Evolutionary conservation across 2,888 invertebrate genomes (phyloP).

Genomic region (Sacculina carcini): DNA sequence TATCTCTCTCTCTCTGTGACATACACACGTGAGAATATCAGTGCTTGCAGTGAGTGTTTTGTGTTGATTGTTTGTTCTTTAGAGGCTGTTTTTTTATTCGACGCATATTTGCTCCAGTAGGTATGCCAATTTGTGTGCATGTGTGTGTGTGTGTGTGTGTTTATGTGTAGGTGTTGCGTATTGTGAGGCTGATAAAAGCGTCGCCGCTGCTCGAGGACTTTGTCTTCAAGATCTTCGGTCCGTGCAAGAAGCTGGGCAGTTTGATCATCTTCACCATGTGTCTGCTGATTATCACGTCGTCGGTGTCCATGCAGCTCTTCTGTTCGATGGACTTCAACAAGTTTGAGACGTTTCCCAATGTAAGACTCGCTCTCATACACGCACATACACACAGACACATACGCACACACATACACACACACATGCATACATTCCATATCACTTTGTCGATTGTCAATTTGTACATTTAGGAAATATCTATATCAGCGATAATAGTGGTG

Average conservation of each 20-base stretch:
- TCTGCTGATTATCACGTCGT: constrained; percentile 87
- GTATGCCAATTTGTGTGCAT: too few species aligned
- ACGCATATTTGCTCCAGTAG: too few species aligned
- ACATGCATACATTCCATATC: neutral
- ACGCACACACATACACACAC: neutral
- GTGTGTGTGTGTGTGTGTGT: too few species aligned
- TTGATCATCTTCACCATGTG: constrained; percentile 99
- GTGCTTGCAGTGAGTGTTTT: neutral
- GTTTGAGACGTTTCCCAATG: constrained; percentile 93
- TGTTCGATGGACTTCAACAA: constrained; percentile 87
- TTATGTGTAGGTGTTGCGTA: constrained; percentile 67
- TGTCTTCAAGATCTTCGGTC: constrained; percentile 74
- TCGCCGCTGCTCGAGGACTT: constrained; percentile 97
- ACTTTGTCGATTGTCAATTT: too few species aligned
- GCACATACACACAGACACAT: neutral
- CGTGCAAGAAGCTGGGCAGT: constrained; percentile 85
- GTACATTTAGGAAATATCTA: neutral
- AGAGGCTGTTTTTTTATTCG: constrained; percentile 14
- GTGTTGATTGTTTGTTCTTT: neutral
- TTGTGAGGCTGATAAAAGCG: constrained; percentile 86
- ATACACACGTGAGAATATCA: neutral
- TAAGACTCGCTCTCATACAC: constrained; percentile 17
- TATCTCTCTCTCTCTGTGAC: too few species aligned
- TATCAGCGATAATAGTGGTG: too few species aligned
- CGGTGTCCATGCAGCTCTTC: constrained; percentile 96